Conservation (phyloP, 1,140 invertebrate genomes). For the Harlomillsia oculata region DNA sequence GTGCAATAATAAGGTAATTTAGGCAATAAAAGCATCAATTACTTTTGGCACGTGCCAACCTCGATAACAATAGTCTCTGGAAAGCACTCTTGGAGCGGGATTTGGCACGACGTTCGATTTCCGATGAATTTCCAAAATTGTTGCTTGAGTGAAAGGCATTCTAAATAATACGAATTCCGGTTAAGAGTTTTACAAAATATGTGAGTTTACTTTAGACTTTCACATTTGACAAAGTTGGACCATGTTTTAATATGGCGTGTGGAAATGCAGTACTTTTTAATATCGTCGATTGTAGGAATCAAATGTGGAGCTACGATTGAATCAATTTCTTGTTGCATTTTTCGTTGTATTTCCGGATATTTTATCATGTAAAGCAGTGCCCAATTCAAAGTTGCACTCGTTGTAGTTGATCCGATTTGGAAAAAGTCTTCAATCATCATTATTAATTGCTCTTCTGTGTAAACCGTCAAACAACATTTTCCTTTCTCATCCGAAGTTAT, state of each 20-base stretch:
- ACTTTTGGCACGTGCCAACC: conserved; percentile 69
- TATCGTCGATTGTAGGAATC: conserved; percentile 57
- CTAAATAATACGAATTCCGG: conserved; percentile 39
- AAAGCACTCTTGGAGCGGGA: conserved; percentile 65
- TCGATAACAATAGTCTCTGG: conserved; percentile 55
- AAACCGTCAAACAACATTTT: background rate
- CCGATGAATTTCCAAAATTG: conserved; percentile 61
- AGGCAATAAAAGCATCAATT: no score
- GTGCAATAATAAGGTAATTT: background rate
- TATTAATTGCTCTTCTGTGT: conserved; percentile 30
- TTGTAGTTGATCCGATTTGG: conserved; percentile 72
- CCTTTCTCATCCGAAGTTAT: background rate
- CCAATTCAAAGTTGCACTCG: conserved; percentile 63
- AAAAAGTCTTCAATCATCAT: conserved; percentile 35
- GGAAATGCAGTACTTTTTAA: conserved; percentile 59
- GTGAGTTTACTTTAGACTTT: no score
- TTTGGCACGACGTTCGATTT: conserved; percentile 67
- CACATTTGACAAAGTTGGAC: no score
- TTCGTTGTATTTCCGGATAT: conserved; percentile 65
- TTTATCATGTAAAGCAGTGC: conserved; percentile 63
- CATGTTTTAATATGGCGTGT: no score
- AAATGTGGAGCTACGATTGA: conserved; percentile 56
- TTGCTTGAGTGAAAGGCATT: conserved; percentile 66
- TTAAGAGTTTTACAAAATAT: no score
- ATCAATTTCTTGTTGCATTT: conserved; percentile 70